phyloP scores from a whole-genome alignment of 2,113 vertebrate species.

The Brachypteracias leptosomus region DNA sequence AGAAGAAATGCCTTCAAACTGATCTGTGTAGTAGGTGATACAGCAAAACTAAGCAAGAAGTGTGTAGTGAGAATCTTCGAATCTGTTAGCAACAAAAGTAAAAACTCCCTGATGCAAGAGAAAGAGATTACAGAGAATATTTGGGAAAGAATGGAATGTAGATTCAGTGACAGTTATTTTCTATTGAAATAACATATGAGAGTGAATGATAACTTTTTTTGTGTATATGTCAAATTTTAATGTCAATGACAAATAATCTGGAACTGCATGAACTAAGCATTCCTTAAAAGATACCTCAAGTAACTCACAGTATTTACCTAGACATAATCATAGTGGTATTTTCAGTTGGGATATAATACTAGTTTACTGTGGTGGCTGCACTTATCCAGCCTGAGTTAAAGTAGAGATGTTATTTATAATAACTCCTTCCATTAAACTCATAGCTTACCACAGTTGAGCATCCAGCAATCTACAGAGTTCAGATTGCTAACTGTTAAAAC shows the following conservation, averaged over 20 bases:
- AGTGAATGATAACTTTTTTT: background rate
- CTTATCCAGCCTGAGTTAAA: background rate
- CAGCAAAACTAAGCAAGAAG: background rate
- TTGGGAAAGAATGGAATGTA: background rate
- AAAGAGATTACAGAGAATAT: background rate
- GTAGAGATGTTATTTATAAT: conserved; percentile 15
- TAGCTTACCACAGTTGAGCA: background rate
- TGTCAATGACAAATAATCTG: background rate
- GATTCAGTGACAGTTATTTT: background rate
- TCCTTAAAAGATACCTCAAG: background rate
- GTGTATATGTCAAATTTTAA: background rate
- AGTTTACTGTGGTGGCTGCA: background rate
- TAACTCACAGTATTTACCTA: background rate
- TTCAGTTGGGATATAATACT: background rate
- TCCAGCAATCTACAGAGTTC: background rate
- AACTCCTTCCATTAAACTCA: conserved; percentile 7
- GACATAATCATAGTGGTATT: background rate
- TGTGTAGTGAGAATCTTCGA: background rate
- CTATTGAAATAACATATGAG: background rate
- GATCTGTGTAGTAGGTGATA: background rate
- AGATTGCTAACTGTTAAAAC: conserved; percentile 25
- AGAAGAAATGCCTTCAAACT: background rate
- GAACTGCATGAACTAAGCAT: background rate
- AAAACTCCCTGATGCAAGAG: background rate
- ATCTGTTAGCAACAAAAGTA: background rate